Percentiles rank a stretch among this genome's conserved stretches.
Evolutionary conservation across 2,113 vertebrate genomes (phyloP).

Genomic region (Chinchilla lanigera): DNA sequence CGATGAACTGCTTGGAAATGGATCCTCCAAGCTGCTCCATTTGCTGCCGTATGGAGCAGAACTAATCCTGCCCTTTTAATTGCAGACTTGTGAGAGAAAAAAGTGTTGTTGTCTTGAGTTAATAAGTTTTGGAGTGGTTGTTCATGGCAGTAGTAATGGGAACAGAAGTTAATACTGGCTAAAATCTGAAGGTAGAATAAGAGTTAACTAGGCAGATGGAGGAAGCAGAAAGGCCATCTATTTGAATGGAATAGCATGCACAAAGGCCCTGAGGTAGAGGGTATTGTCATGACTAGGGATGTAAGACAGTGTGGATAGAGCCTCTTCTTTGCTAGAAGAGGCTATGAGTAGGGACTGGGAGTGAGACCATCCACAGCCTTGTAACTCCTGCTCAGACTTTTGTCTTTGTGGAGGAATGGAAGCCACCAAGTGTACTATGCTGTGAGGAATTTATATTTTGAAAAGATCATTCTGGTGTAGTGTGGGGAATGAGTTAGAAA

Average conservation of each 20-base stretch:
- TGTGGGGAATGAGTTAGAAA: not conserved
- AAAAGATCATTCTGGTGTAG: not conserved
- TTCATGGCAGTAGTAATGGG: not conserved
- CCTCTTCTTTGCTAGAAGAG: not conserved
- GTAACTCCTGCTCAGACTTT: not conserved
- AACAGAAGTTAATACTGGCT: not conserved
- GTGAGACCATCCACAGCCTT: not conserved
- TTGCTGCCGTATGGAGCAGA: not conserved
- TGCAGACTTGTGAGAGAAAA: not conserved
- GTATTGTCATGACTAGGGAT: not conserved
- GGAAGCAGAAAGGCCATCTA: not conserved
- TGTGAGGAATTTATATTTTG: not conserved
- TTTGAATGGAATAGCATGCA: not conserved
- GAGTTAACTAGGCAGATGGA: not conserved
- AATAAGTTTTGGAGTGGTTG: not conserved
- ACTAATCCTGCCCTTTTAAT: not conserved
- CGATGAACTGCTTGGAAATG: not conserved
- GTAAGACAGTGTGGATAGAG: not conserved
- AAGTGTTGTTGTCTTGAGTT: not conserved
- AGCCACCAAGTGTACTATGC: not conserved
- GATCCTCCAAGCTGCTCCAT: not conserved
- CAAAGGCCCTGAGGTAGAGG: not conserved
- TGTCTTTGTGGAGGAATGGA: not conserved
- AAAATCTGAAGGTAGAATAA: not conserved
- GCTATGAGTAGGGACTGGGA: not conserved